phyloP scores from a whole-genome alignment of 2,113 vertebrate species.

The Albula glossodonta region DNA sequence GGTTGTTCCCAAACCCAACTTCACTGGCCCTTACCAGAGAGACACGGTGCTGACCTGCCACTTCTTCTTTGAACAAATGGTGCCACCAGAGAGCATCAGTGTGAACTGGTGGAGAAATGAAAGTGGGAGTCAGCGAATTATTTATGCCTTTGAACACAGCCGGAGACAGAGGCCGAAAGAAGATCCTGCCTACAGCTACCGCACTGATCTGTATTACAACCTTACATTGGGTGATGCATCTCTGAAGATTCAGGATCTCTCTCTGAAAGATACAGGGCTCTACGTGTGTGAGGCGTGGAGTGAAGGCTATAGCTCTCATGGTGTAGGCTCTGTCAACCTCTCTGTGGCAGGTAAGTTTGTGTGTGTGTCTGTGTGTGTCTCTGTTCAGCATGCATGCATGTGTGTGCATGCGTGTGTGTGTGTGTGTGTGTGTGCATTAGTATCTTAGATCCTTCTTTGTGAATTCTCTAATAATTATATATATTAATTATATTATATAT shows the following conservation, averaged over 20 bases:
- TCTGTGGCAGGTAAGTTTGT: neutral
- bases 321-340: neutral
- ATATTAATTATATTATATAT: no score
- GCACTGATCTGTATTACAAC: neutral
- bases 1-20: no score
- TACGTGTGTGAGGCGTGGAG: neutral
- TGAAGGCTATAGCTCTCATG: neutral
- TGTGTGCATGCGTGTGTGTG: no score
- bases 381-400: no score
- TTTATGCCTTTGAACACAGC: neutral
- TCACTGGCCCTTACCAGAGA: no score
- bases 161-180: neutral
- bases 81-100: neutral
- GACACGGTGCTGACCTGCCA: no score
- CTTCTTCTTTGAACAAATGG: no score
- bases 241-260: neutral
- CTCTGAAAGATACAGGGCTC: neutral
- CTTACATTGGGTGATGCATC: no score
- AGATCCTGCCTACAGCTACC: neutral
- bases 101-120: neutral
- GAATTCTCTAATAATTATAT: no score
- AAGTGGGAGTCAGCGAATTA: neutral
- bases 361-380: neutral
- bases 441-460: no score
- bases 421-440: no score